These are phyloP conservation scores for Semotilus atromaculatus DNA, from an alignment of 2,797 vertebrate species.

Conservation along the genomic window DNA sequence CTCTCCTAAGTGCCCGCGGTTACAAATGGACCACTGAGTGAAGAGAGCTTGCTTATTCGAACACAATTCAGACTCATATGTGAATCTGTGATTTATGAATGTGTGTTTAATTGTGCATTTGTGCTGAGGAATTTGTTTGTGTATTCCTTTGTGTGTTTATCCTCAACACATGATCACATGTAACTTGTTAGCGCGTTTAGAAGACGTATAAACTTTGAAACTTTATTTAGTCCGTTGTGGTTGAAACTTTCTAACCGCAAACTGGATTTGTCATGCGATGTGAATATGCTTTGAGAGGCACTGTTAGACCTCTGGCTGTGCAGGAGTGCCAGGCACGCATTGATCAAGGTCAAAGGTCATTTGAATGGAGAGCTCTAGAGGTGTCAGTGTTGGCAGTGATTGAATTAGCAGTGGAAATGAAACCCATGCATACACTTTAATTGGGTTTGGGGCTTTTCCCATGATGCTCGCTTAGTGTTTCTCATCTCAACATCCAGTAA, in stretches of 20 bases:
- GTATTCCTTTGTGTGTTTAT: slow-evolving; percentile 38
- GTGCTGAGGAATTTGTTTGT: slow-evolving; percentile 33
- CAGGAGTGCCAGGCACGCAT: slow-evolving; percentile 26
- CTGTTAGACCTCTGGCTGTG: slow-evolving; percentile 3
- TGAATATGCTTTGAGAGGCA: slow-evolving; percentile 22
- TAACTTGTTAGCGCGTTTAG: slow-evolving; percentile 46
- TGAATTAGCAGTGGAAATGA: slow-evolving; percentile 47
- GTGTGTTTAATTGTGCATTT: slow-evolving; percentile 32
- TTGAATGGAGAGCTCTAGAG: slow-evolving; percentile 27
- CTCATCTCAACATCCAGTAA: slow-evolving; percentile 5
- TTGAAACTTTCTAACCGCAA: slow-evolving; percentile 28
- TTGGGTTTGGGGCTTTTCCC: slow-evolving; percentile 47
- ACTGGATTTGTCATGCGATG: slow-evolving; percentile 38
- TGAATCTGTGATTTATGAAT: slow-evolving; percentile 48
- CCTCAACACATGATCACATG: slow-evolving; percentile 32
- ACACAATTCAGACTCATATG: slow-evolving; percentile 47
- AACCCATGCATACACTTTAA: slow-evolving; percentile 44
- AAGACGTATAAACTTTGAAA: slow-evolving; percentile 33
- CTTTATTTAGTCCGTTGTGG: slow-evolving; percentile 27
- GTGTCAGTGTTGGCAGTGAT: slow-evolving; percentile 52
- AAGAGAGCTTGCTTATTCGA: slow-evolving; percentile 37
- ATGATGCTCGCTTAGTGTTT: slow-evolving; percentile 28
- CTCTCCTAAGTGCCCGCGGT: slow-evolving; percentile 51
- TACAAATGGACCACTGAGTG: slow-evolving; percentile 56
- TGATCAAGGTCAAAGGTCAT: slow-evolving; percentile 53